Conservation (phyloP, 1,140 invertebrate species). For the Diachasma alloeum region DNA sequence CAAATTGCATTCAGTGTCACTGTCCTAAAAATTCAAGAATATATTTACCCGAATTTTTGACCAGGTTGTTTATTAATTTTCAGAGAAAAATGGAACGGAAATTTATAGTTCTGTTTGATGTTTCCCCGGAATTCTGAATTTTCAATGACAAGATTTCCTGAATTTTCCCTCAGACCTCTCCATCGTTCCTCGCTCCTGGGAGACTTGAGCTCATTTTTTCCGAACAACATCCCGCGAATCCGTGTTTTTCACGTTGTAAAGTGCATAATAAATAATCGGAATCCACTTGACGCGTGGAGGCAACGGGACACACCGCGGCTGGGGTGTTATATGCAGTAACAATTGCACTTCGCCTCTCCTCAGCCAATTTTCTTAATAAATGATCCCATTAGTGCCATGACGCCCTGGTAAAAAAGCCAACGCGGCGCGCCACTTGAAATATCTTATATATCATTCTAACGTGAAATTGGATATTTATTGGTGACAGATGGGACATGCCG, state of each 20-base stretch:
- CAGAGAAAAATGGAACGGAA: too few relatives aligned
- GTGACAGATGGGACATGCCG: slow-evolving; percentile 62
- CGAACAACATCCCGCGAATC: neutral
- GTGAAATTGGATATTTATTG: slow-evolving; percentile 66
- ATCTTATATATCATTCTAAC: slow-evolving; percentile 64
- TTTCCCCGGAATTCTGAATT: too few relatives aligned
- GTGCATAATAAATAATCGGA: slow-evolving; percentile 4
- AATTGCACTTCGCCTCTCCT: slow-evolving; percentile 26
- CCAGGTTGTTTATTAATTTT: too few relatives aligned
- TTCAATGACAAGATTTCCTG: neutral
- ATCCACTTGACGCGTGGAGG: slow-evolving; percentile 6
- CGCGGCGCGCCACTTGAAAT: slow-evolving; percentile 56
- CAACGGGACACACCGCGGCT: neutral
- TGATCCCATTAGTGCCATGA: slow-evolving; percentile 57
- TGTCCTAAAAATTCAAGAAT: too few relatives aligned
- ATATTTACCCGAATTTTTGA: too few relatives aligned
- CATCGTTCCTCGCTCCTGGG: too few relatives aligned
- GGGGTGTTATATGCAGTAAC: neutral
- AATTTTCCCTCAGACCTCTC: neutral
- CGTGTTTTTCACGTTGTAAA: neutral
- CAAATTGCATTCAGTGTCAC: too few relatives aligned
- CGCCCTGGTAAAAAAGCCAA: slow-evolving; percentile 51
- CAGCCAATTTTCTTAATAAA: slow-evolving; percentile 64
- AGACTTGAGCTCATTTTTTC: too few relatives aligned
- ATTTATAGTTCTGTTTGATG: too few relatives aligned